Percentiles rank a stretch among this genome's conserved stretches.
These are phyloP conservation scores for Miichthys miiuy DNA, from an alignment of 2,797 vertebrate species.

Conservation along the genomic window DNA sequence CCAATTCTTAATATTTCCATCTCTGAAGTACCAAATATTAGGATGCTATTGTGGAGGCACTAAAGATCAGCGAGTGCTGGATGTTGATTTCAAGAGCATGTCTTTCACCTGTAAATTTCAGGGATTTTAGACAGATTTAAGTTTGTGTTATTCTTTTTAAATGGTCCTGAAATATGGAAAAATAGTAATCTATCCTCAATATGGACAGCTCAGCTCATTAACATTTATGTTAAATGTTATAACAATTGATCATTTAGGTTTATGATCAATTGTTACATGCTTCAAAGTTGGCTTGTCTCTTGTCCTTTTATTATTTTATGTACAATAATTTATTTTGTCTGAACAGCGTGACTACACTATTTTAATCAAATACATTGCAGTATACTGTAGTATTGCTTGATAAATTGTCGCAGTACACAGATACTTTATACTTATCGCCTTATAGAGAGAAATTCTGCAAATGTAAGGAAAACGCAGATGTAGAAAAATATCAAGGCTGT, in stretches of 20 bases:
- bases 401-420: neutral
- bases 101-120: slow-evolving; percentile 18
- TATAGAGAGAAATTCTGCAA: neutral
- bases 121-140: neutral
- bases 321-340: neutral
- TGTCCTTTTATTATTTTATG: neutral
- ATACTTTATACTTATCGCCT: neutral
- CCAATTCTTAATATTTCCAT: slow-evolving; percentile 17
- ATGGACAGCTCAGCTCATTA: neutral
- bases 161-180: neutral
- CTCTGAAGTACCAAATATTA: slow-evolving; percentile 5
- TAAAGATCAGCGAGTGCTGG: neutral
- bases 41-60: neutral
- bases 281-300: neutral
- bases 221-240: no score
- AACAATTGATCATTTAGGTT: no score
- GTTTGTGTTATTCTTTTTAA: slow-evolving; percentile 1
- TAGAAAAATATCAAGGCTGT: neutral
- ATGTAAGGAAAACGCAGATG: neutral
- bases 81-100: slow-evolving; percentile 5
- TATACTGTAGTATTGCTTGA: neutral
- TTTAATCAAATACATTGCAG: neutral
- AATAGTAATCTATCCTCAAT: neutral
- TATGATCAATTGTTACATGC: neutral
- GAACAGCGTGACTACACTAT: neutral